Percentiles rank a stretch among this genome's conserved stretches.
Evolutionary conservation across 92 coral and sea anemone species (phyloP).

Genomic region (Ricordea florida): DNA sequence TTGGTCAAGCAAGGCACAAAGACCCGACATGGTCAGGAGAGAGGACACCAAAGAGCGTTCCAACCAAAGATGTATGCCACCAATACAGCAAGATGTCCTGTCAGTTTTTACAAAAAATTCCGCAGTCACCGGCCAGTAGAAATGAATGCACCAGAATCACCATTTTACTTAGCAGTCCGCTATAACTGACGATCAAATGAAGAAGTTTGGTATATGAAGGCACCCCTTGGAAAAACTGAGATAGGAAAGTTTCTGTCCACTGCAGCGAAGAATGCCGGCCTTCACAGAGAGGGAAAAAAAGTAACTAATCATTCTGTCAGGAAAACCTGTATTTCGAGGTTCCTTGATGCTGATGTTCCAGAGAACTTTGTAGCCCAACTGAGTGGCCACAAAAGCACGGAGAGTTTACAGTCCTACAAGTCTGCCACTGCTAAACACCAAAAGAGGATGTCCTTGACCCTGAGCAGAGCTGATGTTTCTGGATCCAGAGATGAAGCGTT

Average conservation of each 20-base stretch:
- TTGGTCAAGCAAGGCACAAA: slow-evolving; percentile 25
- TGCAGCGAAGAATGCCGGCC: slow-evolving; percentile 21
- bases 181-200: too few species aligned
- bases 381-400: slow-evolving; percentile 43
- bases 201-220: slow-evolving; percentile 44
- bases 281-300: slow-evolving; percentile 19
- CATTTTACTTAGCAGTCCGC: slow-evolving; percentile 48
- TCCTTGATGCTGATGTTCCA: too few species aligned
- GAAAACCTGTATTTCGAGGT: background rate
- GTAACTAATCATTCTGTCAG: background rate
- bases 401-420: slow-evolving; percentile 45
- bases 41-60: slow-evolving; percentile 53
- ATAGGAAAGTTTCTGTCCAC: too few species aligned
- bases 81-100: background rate
- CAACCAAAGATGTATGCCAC: slow-evolving; percentile 35
- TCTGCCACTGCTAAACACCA: slow-evolving; percentile 23
- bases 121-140: slow-evolving; percentile 55
- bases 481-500: background rate
- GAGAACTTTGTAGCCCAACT: too few species aligned
- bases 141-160: slow-evolving; percentile 39
- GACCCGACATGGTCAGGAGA: slow-evolving; percentile 33
- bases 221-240: too few species aligned
- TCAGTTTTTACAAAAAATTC: too few species aligned
- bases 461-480: background rate
- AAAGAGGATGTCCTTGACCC: background rate